A percentile compares a stretch with the other conserved stretches of the same genome.
Evolutionary conservation across 2,888 invertebrate species (phyloP).

Genomic region (Chloromyia formosa): DNA sequence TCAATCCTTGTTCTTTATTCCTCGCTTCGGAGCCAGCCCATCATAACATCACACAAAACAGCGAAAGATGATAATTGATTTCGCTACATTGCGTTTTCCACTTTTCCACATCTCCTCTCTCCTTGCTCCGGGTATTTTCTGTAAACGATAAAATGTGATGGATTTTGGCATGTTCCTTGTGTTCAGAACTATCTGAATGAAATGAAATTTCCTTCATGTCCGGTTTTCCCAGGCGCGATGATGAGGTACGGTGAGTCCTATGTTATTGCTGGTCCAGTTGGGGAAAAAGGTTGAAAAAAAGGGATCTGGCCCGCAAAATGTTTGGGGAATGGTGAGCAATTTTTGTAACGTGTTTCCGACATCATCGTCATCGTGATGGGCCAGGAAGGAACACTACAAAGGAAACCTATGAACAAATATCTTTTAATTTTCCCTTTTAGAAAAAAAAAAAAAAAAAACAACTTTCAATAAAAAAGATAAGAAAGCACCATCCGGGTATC

Average conservation of each 20-base stretch:
- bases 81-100: slow-evolving; percentile 4
- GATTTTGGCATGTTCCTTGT: not conserved
- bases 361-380: not conserved
- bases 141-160: not conserved
- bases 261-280: not conserved
- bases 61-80: slow-evolving; percentile 7
- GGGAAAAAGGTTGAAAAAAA: not conserved
- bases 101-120: not conserved
- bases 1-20: too few species aligned
- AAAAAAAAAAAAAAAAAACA: not conserved
- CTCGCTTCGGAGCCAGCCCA: too few species aligned
- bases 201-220: not conserved
- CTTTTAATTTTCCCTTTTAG: not conserved
- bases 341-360: not conserved
- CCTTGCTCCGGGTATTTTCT: slow-evolving; percentile 15
- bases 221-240: too few species aligned
- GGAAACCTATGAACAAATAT: not conserved
- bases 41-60: not conserved
- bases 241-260: not conserved
- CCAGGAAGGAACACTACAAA: not conserved
- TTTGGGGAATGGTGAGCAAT: too few species aligned
- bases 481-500: not conserved
- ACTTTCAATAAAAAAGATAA: not conserved
- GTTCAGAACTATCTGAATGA: not conserved
- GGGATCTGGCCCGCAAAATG: not conserved